A percentile compares a stretch with the other conserved stretches of the same genome.
Evolutionary conservation across 2,888 invertebrate genomes (phyloP).

Genomic region (Xanthorhoe designata): DNA sequence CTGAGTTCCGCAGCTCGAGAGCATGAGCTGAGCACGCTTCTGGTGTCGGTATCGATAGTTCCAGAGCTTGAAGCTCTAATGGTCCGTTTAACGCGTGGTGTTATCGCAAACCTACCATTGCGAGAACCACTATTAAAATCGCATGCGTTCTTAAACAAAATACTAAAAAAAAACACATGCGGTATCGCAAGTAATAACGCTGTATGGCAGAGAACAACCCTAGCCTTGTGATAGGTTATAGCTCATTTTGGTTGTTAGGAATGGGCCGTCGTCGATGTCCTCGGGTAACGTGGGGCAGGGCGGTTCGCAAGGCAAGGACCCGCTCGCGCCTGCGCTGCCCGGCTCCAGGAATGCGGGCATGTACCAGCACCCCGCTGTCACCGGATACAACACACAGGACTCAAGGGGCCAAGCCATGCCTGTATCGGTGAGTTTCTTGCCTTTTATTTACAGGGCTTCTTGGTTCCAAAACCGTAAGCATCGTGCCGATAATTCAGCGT

Average conservation of each 20-base stretch:
- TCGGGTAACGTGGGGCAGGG: slow-evolving; percentile 68
- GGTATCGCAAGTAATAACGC: neutral
- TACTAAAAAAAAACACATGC: neutral
- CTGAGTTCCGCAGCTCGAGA: slow-evolving; percentile 23
- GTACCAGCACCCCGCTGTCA: slow-evolving; percentile 78
- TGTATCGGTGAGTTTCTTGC: slow-evolving; percentile 64
- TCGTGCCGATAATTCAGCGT: too few species aligned
- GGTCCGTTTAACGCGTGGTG: neutral
- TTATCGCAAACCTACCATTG: neutral
- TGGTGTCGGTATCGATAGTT: slow-evolving; percentile 36
- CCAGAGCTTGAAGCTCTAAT: slow-evolving; percentile 2
- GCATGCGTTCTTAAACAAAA: neutral
- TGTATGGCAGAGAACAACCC: neutral
- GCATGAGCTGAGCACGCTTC: slow-evolving; percentile 29
- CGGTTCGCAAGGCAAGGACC: slow-evolving; percentile 78
- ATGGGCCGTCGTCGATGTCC: slow-evolving; percentile 68
- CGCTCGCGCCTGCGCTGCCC: slow-evolving; percentile 73
- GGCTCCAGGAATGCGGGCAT: slow-evolving; percentile 63
- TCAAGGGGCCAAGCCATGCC: slow-evolving; percentile 70
- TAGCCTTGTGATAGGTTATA: slow-evolving; percentile 25
- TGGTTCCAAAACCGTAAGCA: too few species aligned
- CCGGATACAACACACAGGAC: slow-evolving; percentile 78
- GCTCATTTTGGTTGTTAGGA: slow-evolving; percentile 61
- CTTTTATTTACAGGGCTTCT: neutral
- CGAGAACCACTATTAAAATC: neutral